These are phyloP conservation scores for Melanogrammus aeglefinus DNA, from an alignment of 2,797 vertebrate species.

Conservation along the genomic window DNA sequence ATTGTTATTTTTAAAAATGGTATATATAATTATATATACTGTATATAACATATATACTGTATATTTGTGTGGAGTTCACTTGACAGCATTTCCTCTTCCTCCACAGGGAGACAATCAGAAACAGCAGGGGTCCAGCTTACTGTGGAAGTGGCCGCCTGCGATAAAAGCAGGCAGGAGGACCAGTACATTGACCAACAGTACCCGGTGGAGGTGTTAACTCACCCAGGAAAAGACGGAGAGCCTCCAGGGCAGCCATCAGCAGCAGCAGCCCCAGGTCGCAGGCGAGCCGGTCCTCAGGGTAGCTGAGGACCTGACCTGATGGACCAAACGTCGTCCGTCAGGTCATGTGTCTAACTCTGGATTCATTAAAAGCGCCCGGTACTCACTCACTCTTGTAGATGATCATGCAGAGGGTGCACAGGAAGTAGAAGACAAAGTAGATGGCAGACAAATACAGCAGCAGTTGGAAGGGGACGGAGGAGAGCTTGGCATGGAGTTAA, in stretches of 20 bases:
- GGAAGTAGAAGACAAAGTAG: conserved; percentile 76
- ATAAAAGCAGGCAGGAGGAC: background rate
- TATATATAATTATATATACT: background rate
- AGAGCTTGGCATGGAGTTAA: conserved; percentile 68
- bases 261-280: conserved; percentile 77
- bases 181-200: too few relatives aligned
- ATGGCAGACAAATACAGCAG: conserved; percentile 68
- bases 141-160: background rate
- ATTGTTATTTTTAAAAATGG: background rate
- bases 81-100: too few relatives aligned
- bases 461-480: conserved; percentile 77
- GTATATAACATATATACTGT: background rate
- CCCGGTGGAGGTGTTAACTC: conserved; percentile 38
- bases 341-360: background rate
- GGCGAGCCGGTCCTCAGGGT: conserved; percentile 65
- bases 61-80: background rate
- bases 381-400: conserved; percentile 85
- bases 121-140: background rate
- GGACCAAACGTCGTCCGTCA: conserved; percentile 14
- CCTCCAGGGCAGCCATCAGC: conserved; percentile 75
- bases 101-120: too few relatives aligned
- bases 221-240: conserved; percentile 73
- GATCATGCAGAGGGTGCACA: conserved; percentile 74
- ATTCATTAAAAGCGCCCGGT: background rate
- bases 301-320: conserved; percentile 78